A percentile compares a stretch with the other conserved stretches of the same genome.
Evolutionary conservation across 2,888 invertebrate species (phyloP).

Genomic region (Acheta domesticus): DNA sequence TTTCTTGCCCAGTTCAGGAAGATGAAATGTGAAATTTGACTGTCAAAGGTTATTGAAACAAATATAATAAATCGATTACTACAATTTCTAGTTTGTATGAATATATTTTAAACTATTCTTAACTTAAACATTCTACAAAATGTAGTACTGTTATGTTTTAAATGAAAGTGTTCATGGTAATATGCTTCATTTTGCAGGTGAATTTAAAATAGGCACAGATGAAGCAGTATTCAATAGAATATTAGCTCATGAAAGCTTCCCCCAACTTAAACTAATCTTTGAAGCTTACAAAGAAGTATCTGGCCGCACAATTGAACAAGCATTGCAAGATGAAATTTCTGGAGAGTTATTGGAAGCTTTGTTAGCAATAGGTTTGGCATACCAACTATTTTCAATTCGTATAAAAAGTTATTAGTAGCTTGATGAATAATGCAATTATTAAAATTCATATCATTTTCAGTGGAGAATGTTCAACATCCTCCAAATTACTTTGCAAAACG

Average conservation of each 20-base stretch:
- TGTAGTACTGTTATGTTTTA: too few relatives aligned
- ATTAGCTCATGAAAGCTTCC: slow-evolving; percentile 70
- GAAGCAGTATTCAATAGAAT: slow-evolving; percentile 70
- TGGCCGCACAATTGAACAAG: slow-evolving; percentile 70
- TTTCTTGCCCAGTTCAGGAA: too few relatives aligned
- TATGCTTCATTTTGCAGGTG: slow-evolving; percentile 45
- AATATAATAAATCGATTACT: too few relatives aligned
- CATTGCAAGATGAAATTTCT: slow-evolving; percentile 62
- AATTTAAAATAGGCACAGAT: slow-evolving; percentile 68
- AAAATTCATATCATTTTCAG: slow-evolving; percentile 48
- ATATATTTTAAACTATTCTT: too few relatives aligned
- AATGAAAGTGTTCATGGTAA: too few relatives aligned
- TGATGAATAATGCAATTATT: too few relatives aligned
- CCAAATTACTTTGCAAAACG: slow-evolving; percentile 67
- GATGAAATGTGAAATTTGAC: too few relatives aligned
- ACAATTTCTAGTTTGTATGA: too few relatives aligned
- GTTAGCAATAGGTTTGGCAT: slow-evolving; percentile 60
- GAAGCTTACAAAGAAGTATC: slow-evolving; percentile 71
- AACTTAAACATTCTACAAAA: too few relatives aligned
- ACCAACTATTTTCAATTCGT: too few relatives aligned
- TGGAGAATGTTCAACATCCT: slow-evolving; percentile 65
- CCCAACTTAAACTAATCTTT: slow-evolving; percentile 65
- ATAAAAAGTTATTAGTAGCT: too few relatives aligned
- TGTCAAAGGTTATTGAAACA: too few relatives aligned
- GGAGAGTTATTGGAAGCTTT: slow-evolving; percentile 67